phyloP scores from a whole-genome alignment of 2,113 vertebrate genomes.

The Rhegmatorhina hoffmannsi region DNA sequence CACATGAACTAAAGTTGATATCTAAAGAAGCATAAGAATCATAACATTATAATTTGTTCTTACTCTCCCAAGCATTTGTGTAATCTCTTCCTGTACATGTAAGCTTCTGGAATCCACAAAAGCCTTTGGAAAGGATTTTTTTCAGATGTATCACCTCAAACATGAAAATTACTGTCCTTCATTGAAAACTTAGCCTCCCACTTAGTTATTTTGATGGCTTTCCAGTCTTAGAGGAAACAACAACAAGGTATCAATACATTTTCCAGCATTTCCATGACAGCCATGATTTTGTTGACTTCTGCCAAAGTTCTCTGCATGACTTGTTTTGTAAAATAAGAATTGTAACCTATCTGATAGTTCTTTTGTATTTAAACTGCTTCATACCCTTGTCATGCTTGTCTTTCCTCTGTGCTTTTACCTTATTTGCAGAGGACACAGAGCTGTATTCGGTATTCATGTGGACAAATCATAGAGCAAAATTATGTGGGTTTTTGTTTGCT shows the following conservation, averaged over 20 bases:
- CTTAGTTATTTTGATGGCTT: neutral
- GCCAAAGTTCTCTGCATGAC: neutral
- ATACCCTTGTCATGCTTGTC: neutral
- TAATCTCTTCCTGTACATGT: neutral
- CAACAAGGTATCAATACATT: neutral
- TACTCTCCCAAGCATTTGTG: neutral
- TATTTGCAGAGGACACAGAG: neutral
- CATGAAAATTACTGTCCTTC: neutral
- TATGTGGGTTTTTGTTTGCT: rapidly evolving
- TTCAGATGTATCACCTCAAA: neutral
- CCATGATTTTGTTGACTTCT: neutral
- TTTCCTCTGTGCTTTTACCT: neutral
- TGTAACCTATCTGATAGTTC: neutral
- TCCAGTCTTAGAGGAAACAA: neutral
- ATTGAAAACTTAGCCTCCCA: neutral
- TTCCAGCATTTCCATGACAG: neutral
- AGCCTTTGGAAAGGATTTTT: neutral
- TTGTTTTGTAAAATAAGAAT: neutral
- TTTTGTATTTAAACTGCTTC: neutral
- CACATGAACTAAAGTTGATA: neutral
- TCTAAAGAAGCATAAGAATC: neutral
- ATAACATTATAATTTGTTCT: neutral
- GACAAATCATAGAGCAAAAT: neutral
- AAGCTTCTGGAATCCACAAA: neutral
- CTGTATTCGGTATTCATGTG: neutral